Base-by-base conservation (phyloP, 1,140 invertebrate genomes). In the Apis cerana region DNA sequence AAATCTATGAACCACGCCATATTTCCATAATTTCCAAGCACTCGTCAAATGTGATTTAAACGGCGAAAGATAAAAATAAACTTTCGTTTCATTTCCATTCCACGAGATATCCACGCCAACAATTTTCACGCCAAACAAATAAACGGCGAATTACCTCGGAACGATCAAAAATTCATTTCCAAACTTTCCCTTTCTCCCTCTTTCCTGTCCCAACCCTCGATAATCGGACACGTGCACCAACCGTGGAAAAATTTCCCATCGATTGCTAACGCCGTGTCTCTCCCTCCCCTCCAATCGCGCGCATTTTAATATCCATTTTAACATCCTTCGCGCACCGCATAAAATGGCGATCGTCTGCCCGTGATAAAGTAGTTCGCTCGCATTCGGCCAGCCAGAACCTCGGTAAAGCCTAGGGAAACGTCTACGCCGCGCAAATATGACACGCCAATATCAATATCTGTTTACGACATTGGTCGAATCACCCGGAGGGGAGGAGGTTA, bases 391-490 rank as follows among this genome's bases (percentile, higher is more conserved):
- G 62, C 12, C 12, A 17, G 33, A 2, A n/a, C n/a, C 33, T 33
- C 9, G 58, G 64, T 21, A 71, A 75, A 33, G 48, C 33, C 43
- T 71, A 67, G 76, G 72, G 75, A 81, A 83, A 68, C 64, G 67
- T 76, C 71, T 72, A 68, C 23, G 59, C 50, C 52, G 64, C 62
- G 75, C 86, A 85, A 88, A 88, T 88, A 88, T 85, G 83, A 83
- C 80, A 81, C 79, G 69, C 83, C 79, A 88, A 88, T 88, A 88
- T 87, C 87, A 88, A 88, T 88, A 88, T 88, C 83, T 87, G 83
- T 85, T 88, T 88, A 88, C 83, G 87, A 82, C 83, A 88, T 88
- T 88, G 86, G 83, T 27, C 83, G 75, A 61, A 58, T 56, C 64
- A 7, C 33, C 33, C 19, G 61, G 2, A 7, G 15, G 15, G 15